Percentiles rank a stretch among this genome's conserved stretches.
phyloP scores from a whole-genome alignment of 2,888 invertebrate genomes.

The Drosophila emarginata region DNA sequence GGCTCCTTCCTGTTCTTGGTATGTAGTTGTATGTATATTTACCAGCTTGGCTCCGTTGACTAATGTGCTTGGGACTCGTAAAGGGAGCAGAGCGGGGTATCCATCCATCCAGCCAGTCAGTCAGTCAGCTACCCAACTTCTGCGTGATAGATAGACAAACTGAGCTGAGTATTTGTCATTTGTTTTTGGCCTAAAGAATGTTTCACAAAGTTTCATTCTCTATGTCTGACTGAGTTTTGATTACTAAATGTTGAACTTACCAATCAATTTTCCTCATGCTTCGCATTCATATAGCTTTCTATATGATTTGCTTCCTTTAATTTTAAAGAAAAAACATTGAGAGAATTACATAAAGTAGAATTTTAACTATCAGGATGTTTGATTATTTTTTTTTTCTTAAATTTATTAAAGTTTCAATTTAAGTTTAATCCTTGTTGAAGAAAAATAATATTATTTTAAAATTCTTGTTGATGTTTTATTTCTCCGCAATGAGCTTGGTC shows the following conservation, averaged over 20 bases:
- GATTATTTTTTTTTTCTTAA: too few species aligned
- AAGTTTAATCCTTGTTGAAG: too few species aligned
- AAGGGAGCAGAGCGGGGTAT: constrained; percentile 4
- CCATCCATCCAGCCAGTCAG: constrained; percentile 2
- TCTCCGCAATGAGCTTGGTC: too few species aligned
- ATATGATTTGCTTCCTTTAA: too few species aligned
- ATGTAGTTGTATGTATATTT: constrained; percentile 38
- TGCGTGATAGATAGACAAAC: constrained; percentile 45
- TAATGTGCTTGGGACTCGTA: constrained; percentile 54
- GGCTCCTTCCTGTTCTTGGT: constrained; percentile 1
- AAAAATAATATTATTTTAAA: too few species aligned
- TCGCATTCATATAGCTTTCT: background rate
- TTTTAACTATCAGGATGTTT: too few species aligned
- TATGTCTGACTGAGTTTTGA: constrained; percentile 13
- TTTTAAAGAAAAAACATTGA: too few species aligned
- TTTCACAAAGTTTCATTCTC: background rate
- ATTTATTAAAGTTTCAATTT: too few species aligned
- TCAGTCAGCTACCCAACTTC: constrained; percentile 20
- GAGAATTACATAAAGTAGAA: too few species aligned
- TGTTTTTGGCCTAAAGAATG: constrained; percentile 23
- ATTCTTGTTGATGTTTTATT: too few species aligned
- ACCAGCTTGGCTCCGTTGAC: constrained; percentile 62
- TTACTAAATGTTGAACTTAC: constrained; percentile 9
- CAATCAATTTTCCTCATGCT: background rate
- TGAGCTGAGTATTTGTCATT: constrained; percentile 4